These are phyloP conservation scores for Bugulina stolonifera DNA, from an alignment of 2,888 invertebrate species.

Conservation along the genomic window DNA sequence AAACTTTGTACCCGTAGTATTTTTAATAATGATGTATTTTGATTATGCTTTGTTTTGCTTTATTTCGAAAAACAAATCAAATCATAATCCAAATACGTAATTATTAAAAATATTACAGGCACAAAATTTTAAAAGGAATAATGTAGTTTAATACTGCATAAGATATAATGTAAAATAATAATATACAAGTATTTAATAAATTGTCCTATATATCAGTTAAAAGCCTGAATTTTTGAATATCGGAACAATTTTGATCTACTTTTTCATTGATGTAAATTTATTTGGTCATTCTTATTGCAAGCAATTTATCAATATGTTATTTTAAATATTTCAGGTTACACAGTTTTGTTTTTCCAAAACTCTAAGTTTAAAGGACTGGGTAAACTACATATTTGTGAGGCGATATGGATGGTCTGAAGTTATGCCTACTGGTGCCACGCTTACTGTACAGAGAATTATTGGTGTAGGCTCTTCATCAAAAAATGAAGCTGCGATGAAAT, in stretches of 20 bases:
- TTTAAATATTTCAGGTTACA: conserved; percentile 11
- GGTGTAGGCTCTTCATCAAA: conserved; percentile 26
- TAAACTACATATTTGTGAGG: conserved; percentile 41
- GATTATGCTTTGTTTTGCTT: too few relatives aligned
- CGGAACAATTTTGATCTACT: neutral
- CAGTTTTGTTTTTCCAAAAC: conserved; percentile 24
- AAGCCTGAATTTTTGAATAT: too few relatives aligned
- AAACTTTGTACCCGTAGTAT: too few relatives aligned
- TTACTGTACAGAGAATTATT: conserved; percentile 22
- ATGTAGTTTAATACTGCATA: too few relatives aligned
- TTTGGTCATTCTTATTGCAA: neutral
- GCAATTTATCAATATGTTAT: neutral
- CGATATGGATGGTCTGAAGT: conserved; percentile 46
- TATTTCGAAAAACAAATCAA: too few relatives aligned
- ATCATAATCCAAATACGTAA: too few relatives aligned
- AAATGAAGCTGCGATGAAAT: conserved; percentile 35
- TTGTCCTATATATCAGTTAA: too few relatives aligned
- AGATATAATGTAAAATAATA: too few relatives aligned
- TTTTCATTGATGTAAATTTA: neutral
- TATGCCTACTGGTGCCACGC: neutral
- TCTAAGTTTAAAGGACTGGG: conserved; percentile 34
- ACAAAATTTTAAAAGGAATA: too few relatives aligned
- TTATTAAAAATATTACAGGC: too few relatives aligned
- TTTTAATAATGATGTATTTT: too few relatives aligned
- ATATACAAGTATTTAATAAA: too few relatives aligned